A percentile compares a stretch with the other conserved stretches of the same genome.
phyloP scores from a whole-genome alignment of 2,888 invertebrate genomes.

The Escarpia spicata region DNA sequence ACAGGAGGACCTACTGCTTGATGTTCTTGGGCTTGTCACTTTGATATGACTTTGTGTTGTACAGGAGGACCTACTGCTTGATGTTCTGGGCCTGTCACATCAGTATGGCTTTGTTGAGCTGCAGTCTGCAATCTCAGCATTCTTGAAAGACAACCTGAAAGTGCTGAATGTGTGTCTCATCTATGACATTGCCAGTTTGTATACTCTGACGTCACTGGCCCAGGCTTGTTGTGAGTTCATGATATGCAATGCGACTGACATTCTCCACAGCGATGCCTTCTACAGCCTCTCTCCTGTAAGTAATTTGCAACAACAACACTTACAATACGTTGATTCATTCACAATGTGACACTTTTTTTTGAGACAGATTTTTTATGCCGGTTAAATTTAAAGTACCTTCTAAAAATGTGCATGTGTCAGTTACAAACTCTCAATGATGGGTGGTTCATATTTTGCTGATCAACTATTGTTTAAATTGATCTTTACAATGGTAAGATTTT shows the following conservation, averaged over 20 bases:
- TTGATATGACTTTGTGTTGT: conserved; percentile 86
- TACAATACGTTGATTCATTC: not conserved
- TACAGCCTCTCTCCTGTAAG: not conserved
- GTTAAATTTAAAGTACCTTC: not conserved
- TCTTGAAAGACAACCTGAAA: conserved; percentile 86
- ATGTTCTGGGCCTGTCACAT: conserved; percentile 86
- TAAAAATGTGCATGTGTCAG: not conserved
- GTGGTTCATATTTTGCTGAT: not conserved
- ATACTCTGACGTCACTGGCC: conserved; percentile 70
- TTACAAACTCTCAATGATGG: not conserved
- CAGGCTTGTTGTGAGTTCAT: conserved; percentile 89
- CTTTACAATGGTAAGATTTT: not conserved
- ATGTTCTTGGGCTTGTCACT: conserved; percentile 87
- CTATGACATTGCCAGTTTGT: conserved; percentile 87
- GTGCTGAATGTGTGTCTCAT: conserved; percentile 93
- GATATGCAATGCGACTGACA: conserved; percentile 87
- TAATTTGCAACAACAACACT: not conserved
- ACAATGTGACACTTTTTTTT: not conserved
- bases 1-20: conserved; percentile 66
- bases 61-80: conserved; percentile 67
- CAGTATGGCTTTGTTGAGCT: conserved; percentile 94
- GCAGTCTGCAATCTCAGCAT: conserved; percentile 91
- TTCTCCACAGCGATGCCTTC: conserved; percentile 86
- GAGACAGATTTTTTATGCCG: not conserved
- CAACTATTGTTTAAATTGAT: not conserved